Conservation (phyloP, 2,888 invertebrate species). For the Cephus pulcher region DNA sequence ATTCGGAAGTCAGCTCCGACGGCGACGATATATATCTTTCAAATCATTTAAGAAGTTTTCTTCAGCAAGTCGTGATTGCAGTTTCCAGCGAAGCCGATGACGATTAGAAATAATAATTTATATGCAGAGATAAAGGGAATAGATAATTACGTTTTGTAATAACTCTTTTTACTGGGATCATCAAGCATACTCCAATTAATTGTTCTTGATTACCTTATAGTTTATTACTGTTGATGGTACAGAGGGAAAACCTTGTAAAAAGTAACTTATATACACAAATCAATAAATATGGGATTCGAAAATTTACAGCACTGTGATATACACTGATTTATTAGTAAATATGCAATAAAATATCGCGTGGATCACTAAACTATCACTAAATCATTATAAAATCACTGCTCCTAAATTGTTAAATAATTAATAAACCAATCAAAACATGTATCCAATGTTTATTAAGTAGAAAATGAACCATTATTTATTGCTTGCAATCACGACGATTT, state of each 20-base stretch:
- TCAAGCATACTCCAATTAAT: slow-evolving; percentile 20
- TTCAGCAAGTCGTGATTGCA: slow-evolving; percentile 18
- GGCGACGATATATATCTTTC: slow-evolving; percentile 29
- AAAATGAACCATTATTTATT: background rate
- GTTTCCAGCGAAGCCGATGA: slow-evolving; percentile 5
- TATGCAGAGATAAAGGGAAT: background rate
- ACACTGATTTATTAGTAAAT: background rate
- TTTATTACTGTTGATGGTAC: slow-evolving; percentile 15
- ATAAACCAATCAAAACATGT: background rate
- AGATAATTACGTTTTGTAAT: background rate
- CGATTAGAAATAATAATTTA: background rate
- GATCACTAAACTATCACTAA: background rate
- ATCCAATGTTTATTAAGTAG: background rate
- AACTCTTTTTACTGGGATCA: slow-evolving; percentile 13
- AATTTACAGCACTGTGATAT: slow-evolving; percentile 13
- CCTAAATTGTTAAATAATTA: background rate
- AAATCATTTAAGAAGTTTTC: slow-evolving; percentile 20
- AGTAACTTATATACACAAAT: slow-evolving; percentile 8
- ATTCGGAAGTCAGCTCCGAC: slow-evolving; percentile 37
- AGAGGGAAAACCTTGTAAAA: background rate
- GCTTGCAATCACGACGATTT: background rate
- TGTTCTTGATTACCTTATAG: slow-evolving; percentile 12
- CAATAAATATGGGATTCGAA: slow-evolving; percentile 7
- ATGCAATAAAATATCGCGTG: background rate
- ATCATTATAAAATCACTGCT: background rate